These are phyloP conservation scores for Callorhinus ursinus DNA, from an alignment of 2,113 vertebrate species.

Conservation along the genomic window DNA sequence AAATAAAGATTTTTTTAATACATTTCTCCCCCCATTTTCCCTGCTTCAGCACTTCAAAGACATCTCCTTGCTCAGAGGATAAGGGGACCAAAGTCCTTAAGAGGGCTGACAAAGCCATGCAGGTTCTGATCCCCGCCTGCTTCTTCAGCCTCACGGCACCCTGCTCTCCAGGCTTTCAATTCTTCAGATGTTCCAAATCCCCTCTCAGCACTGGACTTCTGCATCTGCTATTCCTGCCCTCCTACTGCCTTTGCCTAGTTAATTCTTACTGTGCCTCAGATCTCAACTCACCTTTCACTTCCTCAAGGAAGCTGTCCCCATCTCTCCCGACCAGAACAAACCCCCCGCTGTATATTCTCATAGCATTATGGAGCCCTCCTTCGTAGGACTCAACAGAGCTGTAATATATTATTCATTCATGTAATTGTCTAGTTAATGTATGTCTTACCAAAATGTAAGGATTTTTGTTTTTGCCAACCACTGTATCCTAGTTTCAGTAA, in stretches of 20 bases:
- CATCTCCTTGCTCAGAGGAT: not conserved
- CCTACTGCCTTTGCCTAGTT: not conserved
- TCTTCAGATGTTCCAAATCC: not conserved
- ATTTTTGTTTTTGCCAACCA: conserved; percentile 20
- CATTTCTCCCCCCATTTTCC: not conserved
- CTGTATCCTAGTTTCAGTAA: not conserved
- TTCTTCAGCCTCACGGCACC: not conserved
- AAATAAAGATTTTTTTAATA: not conserved
- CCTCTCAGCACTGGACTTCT: not conserved
- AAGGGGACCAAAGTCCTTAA: not conserved
- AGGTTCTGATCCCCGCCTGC: not conserved
- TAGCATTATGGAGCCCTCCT: not conserved
- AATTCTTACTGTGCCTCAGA: not conserved
- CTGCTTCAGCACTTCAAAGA: not conserved
- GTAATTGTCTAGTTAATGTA: not conserved
- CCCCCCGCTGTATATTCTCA: not conserved
- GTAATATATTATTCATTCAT: not conserved
- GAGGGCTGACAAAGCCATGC: not conserved
- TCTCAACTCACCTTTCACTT: not conserved
- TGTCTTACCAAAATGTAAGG: not conserved
- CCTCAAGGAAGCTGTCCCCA: not conserved
- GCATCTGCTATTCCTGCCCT: not conserved
- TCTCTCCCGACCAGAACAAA: not conserved
- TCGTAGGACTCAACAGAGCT: not conserved
- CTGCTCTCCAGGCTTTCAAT: not conserved